Conservation (phyloP, 1,140 invertebrate genomes). For the Hydropsyche tenuis region DNA sequence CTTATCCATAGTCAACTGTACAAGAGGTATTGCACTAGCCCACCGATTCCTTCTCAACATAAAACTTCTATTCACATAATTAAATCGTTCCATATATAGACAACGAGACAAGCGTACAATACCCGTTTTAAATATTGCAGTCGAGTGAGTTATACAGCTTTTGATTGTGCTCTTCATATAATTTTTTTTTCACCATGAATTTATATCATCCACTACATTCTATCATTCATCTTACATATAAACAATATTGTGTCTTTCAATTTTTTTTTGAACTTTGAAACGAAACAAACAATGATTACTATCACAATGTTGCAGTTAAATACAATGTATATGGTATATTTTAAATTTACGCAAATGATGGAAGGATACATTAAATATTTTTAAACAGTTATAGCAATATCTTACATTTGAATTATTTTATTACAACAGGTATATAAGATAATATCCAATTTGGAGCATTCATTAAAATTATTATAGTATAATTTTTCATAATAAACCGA, state of each 20-base stretch:
- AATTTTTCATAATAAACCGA: too few relatives aligned
- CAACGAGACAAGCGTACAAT: slow-evolving; percentile 19
- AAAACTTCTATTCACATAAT: neutral
- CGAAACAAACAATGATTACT: neutral
- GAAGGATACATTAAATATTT: slow-evolving; percentile 10
- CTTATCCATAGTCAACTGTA: neutral
- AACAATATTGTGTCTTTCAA: neutral
- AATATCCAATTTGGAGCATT: too few relatives aligned
- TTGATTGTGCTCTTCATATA: slow-evolving; percentile 9
- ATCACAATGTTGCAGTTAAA: neutral
- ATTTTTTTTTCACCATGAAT: neutral
- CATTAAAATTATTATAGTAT: too few relatives aligned
- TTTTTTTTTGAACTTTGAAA: neutral
- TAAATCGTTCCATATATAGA: neutral
- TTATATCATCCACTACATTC: slow-evolving; percentile 5
- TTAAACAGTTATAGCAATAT: neutral
- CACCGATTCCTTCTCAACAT: neutral
- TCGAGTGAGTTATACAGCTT: neutral
- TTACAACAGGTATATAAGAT: too few relatives aligned
- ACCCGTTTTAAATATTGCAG: neutral
- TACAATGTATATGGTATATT: neutral
- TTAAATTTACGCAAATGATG: neutral
- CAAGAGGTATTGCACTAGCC: slow-evolving; percentile 24
- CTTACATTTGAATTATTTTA: too few relatives aligned
- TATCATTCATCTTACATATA: slow-evolving; percentile 25